Evolutionary conservation across 2,797 vertebrate genomes (phyloP).

Genomic region (Microchirus variegatus): DNA sequence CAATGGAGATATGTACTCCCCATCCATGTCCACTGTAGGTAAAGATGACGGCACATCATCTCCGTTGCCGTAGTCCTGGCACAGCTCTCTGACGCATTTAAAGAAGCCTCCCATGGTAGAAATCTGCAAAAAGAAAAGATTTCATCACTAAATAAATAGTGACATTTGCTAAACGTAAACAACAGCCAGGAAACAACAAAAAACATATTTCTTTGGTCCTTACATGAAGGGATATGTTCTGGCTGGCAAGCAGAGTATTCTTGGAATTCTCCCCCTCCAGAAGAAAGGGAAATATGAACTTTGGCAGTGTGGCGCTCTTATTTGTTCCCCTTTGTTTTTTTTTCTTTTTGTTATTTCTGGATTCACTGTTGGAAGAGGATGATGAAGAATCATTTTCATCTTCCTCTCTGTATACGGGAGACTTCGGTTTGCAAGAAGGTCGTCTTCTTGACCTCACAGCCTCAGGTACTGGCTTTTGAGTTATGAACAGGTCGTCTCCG

Average conservation of each 20-base stretch:
- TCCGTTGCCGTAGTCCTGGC: slow-evolving; percentile 32
- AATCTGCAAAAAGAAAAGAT: slow-evolving; percentile 69
- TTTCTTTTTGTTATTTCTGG: neutral
- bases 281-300: slow-evolving; percentile 78
- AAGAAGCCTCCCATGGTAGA: slow-evolving; percentile 86
- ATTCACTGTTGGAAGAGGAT: neutral
- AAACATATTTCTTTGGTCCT: slow-evolving; percentile 7
- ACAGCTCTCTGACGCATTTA: slow-evolving; percentile 68
- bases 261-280: slow-evolving; percentile 12
- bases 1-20: slow-evolving; percentile 36
- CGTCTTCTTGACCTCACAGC: slow-evolving; percentile 22
- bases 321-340: slow-evolving; percentile 23
- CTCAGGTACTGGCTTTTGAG: slow-evolving; percentile 57
- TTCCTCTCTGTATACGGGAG: slow-evolving; percentile 1
- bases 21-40: slow-evolving; percentile 35
- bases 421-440: rapidly evolving
- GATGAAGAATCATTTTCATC: neutral
- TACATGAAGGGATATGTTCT: slow-evolving; percentile 59
- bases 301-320: slow-evolving; percentile 47
- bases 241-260: rapidly evolving
- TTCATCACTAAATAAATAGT: neutral
- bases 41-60: slow-evolving; percentile 2
- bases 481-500: slow-evolving; percentile 75
- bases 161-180: neutral
- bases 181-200: neutral